Base-by-base conservation (phyloP, 2,113 vertebrate species). In the Colaptes auratus region DNA sequence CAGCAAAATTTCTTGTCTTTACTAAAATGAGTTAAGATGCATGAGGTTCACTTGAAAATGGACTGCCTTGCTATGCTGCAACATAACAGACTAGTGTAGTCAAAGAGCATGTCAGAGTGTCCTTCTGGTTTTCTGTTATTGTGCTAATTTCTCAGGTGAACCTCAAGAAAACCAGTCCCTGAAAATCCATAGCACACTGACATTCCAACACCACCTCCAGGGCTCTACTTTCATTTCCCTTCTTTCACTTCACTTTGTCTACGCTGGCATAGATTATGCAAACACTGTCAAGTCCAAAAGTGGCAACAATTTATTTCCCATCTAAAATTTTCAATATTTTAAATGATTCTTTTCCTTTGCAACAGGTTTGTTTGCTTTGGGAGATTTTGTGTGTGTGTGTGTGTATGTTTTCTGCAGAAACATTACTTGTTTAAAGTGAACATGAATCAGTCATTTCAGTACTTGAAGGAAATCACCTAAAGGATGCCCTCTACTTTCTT, bases 201-300 rank as follows among this genome's bases (percentile, higher is more conserved):
- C 0, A 0, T 44, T 33, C 82, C 69, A 28, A 23, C 36, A 35
- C 8, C 19, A 10, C 44, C 39, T 42, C 27, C 72, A 75, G 53
- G 67, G 12, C 31, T 70, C 14, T 6, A 15, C 44, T 50, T 48
- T 28, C 12, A 7, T 27, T 19, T 56, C 44, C 82, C 53, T 52
- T 52, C 23, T 14, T 23, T 52, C 50, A 25, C 50, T 50, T 52
- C 50, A 25, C 23, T 25, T 52, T 30, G 20, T 15, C 39, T 10
- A 1, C 3, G n/a, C 63, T 16, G 53, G 11, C 15, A n/a, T 1
- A 31, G 23, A 76, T 60, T 0, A 7, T 7, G 2, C 46, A 75
- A 42, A 80, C 10, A 5, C 1, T 42, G 12, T 6, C 4, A 15
- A 72, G 23, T 13, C 42, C n/a, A 19, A 60, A 67, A 60, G 17